Base-by-base conservation (phyloP, 2,797 vertebrate species). In the Saxicola maurus region DNA sequence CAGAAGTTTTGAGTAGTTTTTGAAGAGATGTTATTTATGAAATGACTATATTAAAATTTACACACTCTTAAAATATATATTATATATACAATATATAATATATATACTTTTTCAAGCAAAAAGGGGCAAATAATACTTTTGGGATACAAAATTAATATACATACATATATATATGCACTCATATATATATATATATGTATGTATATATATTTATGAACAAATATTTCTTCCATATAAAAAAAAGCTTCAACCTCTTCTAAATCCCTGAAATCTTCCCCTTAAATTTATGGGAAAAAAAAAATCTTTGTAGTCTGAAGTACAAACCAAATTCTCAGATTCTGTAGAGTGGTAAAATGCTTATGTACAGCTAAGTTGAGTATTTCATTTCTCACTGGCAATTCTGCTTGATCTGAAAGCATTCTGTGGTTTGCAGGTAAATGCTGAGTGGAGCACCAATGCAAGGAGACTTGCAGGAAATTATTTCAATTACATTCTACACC, bases 211-310 rank as follows among this genome's bases (percentile, higher is more conserved):
- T 52, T 81, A 95, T 33, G 91, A 95, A 86, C 93, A 86, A 92
- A 28, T 87, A 92, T 83, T 96, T 96, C 92, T 90, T 94, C 90
- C 89, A 68, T 94, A 93, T 83, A 96, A 97, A 97, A 96, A 96
- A 96, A 96, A 87, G 42, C 23, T 93, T 90, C 45, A 72, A 88
- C 77, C 78, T 96, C 92, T 96, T 87, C 90, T 94, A 96, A 95
- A 93, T 96, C 95, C 96, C 97, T 97, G 96, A 97, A 97, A 93
- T 92, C 66, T 94, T 91, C 78, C 90, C 91, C 92, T 93, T 88
- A 83, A 82, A 91, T 82, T 91, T 85, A 94, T 75, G 92, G 43
- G 43, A 45, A 80, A 85, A 91, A 91, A 79, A 56, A 67, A 64
- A 51, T 52, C 59, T 69, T 35, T 75, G 33, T 71, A 66, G 49